Evolutionary conservation across 2,797 vertebrate genomes (phyloP).

Genomic region (Pantherophis vulpinus): DNA sequence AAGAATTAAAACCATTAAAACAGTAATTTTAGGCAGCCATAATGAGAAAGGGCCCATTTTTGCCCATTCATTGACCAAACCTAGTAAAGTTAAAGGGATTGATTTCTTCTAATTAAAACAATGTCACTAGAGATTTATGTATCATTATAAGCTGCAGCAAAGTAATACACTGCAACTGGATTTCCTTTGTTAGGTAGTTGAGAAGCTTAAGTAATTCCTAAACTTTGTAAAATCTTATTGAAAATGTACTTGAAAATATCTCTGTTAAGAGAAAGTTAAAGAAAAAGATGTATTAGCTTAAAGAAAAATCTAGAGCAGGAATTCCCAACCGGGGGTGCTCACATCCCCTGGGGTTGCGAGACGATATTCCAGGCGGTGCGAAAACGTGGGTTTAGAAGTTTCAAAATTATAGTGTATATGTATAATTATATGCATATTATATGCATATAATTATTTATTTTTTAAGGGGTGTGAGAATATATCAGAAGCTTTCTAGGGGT

Average conservation of each 20-base stretch:
- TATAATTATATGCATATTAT: too few relatives aligned
- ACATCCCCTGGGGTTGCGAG: too few relatives aligned
- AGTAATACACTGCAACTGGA: background rate
- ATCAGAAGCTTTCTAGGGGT: too few relatives aligned
- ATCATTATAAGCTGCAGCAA: conserved; percentile 6
- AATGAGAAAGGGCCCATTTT: conserved; percentile 41
- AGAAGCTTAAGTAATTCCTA: background rate
- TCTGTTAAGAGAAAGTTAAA: background rate
- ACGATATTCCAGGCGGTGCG: too few relatives aligned
- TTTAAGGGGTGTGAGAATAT: too few relatives aligned
- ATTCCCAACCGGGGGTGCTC: too few relatives aligned
- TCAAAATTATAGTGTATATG: too few relatives aligned
- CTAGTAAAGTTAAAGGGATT: conserved; percentile 11
- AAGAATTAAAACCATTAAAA: conserved; percentile 38
- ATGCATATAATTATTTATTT: too few relatives aligned
- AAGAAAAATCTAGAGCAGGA: background rate
- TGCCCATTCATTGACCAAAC: background rate
- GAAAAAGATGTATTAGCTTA: background rate
- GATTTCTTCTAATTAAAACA: conserved; percentile 1
- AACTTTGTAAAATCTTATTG: background rate
- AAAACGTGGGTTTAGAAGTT: too few relatives aligned
- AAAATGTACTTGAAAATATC: background rate
- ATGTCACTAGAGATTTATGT: background rate
- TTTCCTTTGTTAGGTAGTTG: background rate
- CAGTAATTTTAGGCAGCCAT: conserved; percentile 50